Evolutionary conservation across 2,797 vertebrate species (phyloP), one percentile per base, ranked within the genome.

Genomic region (Lithobates pipiens): DNA sequence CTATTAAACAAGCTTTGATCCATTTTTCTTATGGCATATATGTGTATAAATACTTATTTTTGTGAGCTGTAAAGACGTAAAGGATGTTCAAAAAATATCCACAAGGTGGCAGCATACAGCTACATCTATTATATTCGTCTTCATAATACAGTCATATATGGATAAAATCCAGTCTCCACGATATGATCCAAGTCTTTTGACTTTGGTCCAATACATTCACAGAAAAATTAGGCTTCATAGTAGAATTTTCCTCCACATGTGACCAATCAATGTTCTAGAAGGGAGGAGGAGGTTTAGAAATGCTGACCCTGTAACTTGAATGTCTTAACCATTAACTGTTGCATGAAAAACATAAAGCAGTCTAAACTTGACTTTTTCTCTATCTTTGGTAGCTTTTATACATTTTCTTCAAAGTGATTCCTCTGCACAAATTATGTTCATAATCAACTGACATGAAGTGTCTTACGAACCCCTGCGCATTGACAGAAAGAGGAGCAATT

Each of bases 191-290:
- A 69, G 80, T 74, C 80, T 86, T 77, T 50, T 83, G 80, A 83
- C 61, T 86, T 69, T 46, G 15, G 74, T 86, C 85, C 85, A 83
- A 67, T 44, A 79, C 70, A 69, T 29, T 67, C 54, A 79, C 80
- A 82, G 82, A 82, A 86, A 86, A 86, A 54, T 68, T 42, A 57
- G n/a, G 71, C 74, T 86, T 86, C 70, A 69, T 44, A 74, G 85
- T 74, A 79, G 69, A 87, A 83, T 83, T 83, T 87, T 87, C 80
- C 75, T 72, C 29, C 75, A 79, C 70, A 86, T 83, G 81, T 83
- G 70, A 69, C 80, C 76, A 87, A 83, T 75, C 85, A 83, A 57
- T 83, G 70, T 79, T 74, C 15, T 42, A 63, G n/a, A 23, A 39
- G 65, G 73, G 73, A 36, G 73, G 25, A 65, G 72, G 46, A 25